These are phyloP conservation scores for Rhegmatorhina hoffmannsi DNA, from an alignment of 2,113 vertebrate genomes.

Conservation along the genomic window DNA sequence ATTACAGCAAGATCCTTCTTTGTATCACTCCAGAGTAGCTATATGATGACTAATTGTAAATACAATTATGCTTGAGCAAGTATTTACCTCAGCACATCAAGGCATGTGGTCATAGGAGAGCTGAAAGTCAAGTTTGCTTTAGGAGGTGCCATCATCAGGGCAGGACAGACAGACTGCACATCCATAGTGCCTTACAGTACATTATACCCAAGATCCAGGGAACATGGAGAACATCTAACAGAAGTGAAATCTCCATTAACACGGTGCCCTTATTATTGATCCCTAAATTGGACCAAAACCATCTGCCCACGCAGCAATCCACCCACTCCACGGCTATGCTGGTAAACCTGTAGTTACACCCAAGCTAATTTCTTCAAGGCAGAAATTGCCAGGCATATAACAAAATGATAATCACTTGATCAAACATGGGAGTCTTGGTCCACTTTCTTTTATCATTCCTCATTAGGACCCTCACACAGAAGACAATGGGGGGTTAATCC, in stretches of 20 bases:
- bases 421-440: neutral
- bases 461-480: neutral
- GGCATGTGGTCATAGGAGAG: fast-evolving
- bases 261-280: neutral
- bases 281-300: neutral
- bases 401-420: neutral
- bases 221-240: neutral
- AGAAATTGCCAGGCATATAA: neutral
- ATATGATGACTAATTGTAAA: neutral
- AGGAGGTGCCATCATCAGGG: neutral
- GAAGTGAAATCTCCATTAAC: neutral
- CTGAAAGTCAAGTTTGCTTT: neutral
- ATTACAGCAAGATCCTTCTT: neutral
- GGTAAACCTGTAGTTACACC: conserved; percentile 52
- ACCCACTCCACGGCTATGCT: neutral
- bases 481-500: neutral
- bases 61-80: fast-evolving
- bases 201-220: neutral
- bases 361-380: neutral
- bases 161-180: neutral
- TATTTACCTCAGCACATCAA: fast-evolving
- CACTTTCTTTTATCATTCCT: neutral
- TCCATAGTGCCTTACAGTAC: neutral
- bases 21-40: neutral
- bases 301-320: neutral